Evolutionary conservation across 2,113 vertebrate genomes (phyloP), one percentile per base, ranked within the genome.

Genomic region (Onychostoma macrolepis): DNA sequence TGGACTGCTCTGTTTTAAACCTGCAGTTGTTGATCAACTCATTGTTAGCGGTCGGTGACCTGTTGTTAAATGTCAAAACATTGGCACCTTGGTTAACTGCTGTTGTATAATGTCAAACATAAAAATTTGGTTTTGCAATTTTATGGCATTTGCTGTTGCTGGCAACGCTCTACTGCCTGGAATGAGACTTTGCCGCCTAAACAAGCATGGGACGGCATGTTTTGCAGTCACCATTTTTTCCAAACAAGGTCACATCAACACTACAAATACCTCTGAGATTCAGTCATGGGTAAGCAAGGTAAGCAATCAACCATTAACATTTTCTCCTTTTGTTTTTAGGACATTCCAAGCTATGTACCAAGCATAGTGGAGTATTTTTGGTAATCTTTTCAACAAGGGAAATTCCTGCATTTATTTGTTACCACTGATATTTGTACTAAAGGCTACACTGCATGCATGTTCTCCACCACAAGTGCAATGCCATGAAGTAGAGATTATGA

Each of bases 221-320:
- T 75, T 81, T 67, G 30, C 11, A 26, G 85, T 21, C 38, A 19
- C 72, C 58, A 38, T 24, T 91, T 84, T 93, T 83, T 91, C 94
- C 91, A 93, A 94, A 94, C 90, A 93, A 92, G 92, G 93, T 86
- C 92, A 92, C 90, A 87, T 92, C 89, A 90, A 91, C 89, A 90
- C 89, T 87, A 89, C 89, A 89, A 92, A 94, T 94, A 90, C 92
- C 91, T 90, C 71, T 86, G 89, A 81, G 90, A 82, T 92, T 91
- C 90, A 77, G 88, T 94, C 94, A 93, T 80, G 21, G 84, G 65
- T 86, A 71, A 43, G 48, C 90, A 88, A 83, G 91, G 90, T 87
- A 90, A 89, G 90, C 83, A 86, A 86, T 30, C 63, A 87, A 90
- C 84, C 91, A 85, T 92, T 84, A 65, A 26, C 17, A 63, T 28